phyloP scores from a whole-genome alignment of 1,140 invertebrate species.

The Rhysida immarginata region DNA sequence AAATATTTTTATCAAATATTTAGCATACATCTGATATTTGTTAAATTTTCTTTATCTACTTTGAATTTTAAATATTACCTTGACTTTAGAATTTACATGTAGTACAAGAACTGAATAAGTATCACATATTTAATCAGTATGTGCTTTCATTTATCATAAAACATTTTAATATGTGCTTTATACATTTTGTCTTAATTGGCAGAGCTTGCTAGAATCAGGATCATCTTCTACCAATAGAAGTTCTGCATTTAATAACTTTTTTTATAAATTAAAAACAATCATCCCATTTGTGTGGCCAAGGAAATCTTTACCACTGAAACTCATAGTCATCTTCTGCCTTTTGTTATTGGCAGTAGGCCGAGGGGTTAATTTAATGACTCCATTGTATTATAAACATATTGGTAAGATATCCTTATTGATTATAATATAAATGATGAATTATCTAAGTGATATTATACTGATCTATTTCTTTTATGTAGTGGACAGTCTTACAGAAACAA shows the following conservation, averaged over 20 bases:
- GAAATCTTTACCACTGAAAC: constrained; percentile 55
- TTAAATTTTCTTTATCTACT: too few species aligned
- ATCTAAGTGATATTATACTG: neutral
- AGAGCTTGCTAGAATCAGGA: too few species aligned
- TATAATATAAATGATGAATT: constrained; percentile 5
- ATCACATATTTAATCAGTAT: too few species aligned
- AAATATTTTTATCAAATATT: too few species aligned
- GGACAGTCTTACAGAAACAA: constrained; percentile 45
- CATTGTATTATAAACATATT: constrained; percentile 84
- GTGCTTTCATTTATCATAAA: too few species aligned
- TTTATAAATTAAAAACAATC: constrained; percentile 60
- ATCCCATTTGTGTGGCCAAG: constrained; percentile 90
- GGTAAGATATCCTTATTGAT: constrained; percentile 24
- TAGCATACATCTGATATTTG: too few species aligned
- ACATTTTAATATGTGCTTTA: too few species aligned
- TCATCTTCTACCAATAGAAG: too few species aligned
- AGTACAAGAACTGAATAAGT: too few species aligned
- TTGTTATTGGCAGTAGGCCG: constrained; percentile 57
- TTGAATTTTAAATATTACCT: too few species aligned
- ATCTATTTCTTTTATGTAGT: constrained; percentile 39
- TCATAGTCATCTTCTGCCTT: constrained; percentile 71
- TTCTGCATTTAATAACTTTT: constrained; percentile 27
- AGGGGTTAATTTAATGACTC: constrained; percentile 82
- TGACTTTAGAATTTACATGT: too few species aligned
- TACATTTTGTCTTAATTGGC: too few species aligned